Percentiles rank a stretch among this genome's conserved stretches.
These are phyloP conservation scores for Brachypalpus laphriformis DNA, from an alignment of 2,888 invertebrate species.

Conservation along the genomic window DNA sequence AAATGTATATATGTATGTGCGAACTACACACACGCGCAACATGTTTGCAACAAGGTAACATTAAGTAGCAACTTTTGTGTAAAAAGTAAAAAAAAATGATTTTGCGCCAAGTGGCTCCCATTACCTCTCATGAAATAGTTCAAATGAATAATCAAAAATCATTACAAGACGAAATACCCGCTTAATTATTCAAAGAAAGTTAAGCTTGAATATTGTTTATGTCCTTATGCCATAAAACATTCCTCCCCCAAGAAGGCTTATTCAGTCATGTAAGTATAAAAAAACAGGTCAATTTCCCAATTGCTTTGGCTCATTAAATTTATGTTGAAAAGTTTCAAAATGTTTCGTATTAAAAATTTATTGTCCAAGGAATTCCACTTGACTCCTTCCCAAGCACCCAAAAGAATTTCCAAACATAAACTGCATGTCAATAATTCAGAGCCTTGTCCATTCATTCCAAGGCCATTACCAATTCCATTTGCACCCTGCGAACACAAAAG, in stretches of 20 bases:
- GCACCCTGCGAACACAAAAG: neutral
- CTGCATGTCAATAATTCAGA: constrained; percentile 48
- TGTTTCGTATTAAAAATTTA: constrained; percentile 40
- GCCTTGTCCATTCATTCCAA: neutral
- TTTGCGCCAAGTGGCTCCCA: too few species aligned
- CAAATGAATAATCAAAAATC: too few species aligned
- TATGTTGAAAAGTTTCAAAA: neutral
- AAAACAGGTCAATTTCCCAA: neutral
- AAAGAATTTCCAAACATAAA: constrained; percentile 32
- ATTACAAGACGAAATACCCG: neutral
- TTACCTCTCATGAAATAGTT: too few species aligned
- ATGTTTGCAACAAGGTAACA: too few species aligned
- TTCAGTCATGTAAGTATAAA: neutral
- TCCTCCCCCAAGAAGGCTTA: neutral
- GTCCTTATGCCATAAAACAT: neutral
- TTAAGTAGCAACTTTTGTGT: too few species aligned
- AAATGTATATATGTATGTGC: too few species aligned
- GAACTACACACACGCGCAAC: too few species aligned
- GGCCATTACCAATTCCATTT: constrained; percentile 2
- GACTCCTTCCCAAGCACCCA: neutral
- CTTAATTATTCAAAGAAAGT: neutral
- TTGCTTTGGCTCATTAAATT: neutral
- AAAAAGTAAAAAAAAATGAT: too few species aligned
- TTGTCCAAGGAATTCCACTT: neutral
- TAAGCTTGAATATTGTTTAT: neutral